Percentiles rank a stretch among this genome's conserved stretches.
Evolutionary conservation across 2,888 invertebrate species (phyloP).

Genomic region (Xanthorhoe spadicearia): DNA sequence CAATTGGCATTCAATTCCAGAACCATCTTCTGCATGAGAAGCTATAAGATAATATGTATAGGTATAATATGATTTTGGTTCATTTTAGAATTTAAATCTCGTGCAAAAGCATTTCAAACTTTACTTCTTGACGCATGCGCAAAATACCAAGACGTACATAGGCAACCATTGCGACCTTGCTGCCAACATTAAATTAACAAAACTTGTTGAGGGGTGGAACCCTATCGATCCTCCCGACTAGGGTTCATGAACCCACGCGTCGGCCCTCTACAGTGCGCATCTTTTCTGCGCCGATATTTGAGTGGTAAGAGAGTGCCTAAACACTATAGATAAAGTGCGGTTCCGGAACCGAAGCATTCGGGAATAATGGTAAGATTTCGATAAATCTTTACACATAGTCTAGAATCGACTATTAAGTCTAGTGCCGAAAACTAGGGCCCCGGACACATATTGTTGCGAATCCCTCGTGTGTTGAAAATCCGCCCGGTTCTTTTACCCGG

Average conservation of each 20-base stretch:
- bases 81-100: conserved; percentile 1
- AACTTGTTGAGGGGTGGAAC: conserved; percentile 44
- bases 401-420: conserved; percentile 13
- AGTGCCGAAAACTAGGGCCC: conserved; percentile 5
- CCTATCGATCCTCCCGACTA: conserved; percentile 57
- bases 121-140: conserved; percentile 29
- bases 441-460: background rate
- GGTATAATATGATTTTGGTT: background rate
- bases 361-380: conserved; percentile 43
- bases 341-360: conserved; percentile 12
- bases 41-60: too few species aligned
- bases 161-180: conserved; percentile 14
- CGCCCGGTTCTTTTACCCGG: conserved; percentile 8
- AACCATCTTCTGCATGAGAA: too few species aligned
- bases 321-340: conserved; percentile 12
- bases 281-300: conserved; percentile 28
- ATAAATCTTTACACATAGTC: conserved; percentile 5
- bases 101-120: background rate
- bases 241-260: conserved; percentile 10
- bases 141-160: conserved; percentile 45
- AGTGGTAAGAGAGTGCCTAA: conserved; percentile 5
- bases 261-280: conserved; percentile 22
- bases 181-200: conserved; percentile 52
- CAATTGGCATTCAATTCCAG: too few species aligned
- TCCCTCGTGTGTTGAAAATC: background rate